Evolutionary conservation across 2,888 invertebrate genomes (phyloP).

Genomic region (Blastobasis lacticolella): DNA sequence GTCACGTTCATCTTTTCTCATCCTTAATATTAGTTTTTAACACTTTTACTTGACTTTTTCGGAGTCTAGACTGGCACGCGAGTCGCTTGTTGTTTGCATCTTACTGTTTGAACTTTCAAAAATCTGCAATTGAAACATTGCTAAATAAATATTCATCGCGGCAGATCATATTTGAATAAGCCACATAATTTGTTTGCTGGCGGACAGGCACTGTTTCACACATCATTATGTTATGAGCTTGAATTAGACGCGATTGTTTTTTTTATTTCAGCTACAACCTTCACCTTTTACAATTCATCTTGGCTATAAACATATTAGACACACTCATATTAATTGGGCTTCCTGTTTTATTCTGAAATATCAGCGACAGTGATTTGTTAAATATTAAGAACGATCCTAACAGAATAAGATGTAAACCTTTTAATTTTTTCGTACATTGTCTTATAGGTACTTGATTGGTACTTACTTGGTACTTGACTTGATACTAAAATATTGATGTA

Average conservation of each 20-base stretch:
- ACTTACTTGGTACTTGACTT: too few relatives aligned
- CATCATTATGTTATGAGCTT: too few relatives aligned
- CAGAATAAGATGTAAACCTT: too few relatives aligned
- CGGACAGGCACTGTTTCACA: neutral
- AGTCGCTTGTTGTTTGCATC: constrained; percentile 41
- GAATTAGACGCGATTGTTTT: neutral
- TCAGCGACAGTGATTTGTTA: too few relatives aligned
- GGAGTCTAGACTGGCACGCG: constrained; percentile 42
- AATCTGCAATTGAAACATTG: constrained; percentile 57
- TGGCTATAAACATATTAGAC: too few relatives aligned
- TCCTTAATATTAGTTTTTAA: constrained; percentile 12
- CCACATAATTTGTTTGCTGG: constrained; percentile 3
- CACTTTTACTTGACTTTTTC: constrained; percentile 43
- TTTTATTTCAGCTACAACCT: neutral
- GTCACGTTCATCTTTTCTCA: constrained; percentile 1
- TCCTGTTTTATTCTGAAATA: too few relatives aligned
- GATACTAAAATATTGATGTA: too few relatives aligned
- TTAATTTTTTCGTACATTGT: too few relatives aligned
- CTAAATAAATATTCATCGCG: constrained; percentile 37
- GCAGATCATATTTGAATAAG: constrained; percentile 3
- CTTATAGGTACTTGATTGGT: too few relatives aligned
- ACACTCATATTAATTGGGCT: too few relatives aligned
- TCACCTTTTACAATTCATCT: neutral
- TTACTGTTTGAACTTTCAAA: constrained; percentile 64
- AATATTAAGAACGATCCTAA: too few relatives aligned